Evolutionary conservation across 2,113 vertebrate genomes (phyloP).

Genomic region (Brachyhypopomus gauderio): DNA sequence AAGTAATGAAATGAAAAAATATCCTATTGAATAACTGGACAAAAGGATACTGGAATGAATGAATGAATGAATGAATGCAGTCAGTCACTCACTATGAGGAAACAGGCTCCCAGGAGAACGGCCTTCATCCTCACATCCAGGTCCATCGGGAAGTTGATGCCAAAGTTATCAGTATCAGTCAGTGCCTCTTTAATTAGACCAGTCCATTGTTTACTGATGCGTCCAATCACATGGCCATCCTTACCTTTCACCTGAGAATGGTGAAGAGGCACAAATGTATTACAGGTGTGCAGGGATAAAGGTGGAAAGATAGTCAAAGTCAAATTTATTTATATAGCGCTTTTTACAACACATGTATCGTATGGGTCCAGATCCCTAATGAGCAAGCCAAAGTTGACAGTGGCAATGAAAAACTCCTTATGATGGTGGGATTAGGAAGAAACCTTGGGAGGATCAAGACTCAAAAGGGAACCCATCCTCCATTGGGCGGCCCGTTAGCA

Average conservation of each 20-base stretch:
- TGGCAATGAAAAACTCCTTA: too few species aligned
- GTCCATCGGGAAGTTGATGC: constrained; percentile 76
- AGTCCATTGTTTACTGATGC: constrained; percentile 77
- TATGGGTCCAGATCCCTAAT: too few species aligned
- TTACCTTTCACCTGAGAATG: constrained; percentile 66
- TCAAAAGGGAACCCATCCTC: too few species aligned
- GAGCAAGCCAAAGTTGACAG: too few species aligned
- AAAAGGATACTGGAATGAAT: background rate
- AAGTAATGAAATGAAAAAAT: background rate
- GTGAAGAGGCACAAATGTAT: background rate
- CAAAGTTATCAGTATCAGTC: constrained; percentile 76
- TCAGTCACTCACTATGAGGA: constrained; percentile 76
- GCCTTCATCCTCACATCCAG: constrained; percentile 77
- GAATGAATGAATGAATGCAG: background rate
- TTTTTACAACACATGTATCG: too few species aligned
- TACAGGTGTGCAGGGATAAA: too few species aligned
- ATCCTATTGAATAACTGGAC: background rate
- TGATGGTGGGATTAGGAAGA: too few species aligned
- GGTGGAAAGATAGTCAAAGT: too few species aligned
- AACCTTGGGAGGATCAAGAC: too few species aligned
- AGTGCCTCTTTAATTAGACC: constrained; percentile 70
- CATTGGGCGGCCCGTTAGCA: too few species aligned
- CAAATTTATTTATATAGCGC: too few species aligned
- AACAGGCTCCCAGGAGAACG: constrained; percentile 74
- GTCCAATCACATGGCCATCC: constrained; percentile 65